Percentiles rank a stretch among this genome's conserved stretches.
These are phyloP conservation scores for Anneissia japonica DNA, from an alignment of 35 echinoderm and acorn worm species.

Conservation along the genomic window DNA sequence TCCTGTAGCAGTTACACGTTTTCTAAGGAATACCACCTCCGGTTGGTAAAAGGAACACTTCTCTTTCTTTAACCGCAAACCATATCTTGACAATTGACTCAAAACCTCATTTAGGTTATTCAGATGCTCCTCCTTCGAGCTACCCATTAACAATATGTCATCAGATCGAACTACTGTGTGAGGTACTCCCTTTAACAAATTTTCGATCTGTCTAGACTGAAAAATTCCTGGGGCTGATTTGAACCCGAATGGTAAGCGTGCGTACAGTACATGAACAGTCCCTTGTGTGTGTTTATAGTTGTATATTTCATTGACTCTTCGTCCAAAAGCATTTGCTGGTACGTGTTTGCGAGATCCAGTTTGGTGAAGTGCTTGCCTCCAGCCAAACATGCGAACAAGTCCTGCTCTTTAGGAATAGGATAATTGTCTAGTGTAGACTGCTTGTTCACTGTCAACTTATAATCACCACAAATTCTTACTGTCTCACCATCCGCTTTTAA, in stretches of 20 bases:
- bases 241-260: constrained; percentile 44
- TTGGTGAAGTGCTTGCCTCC: constrained; percentile 22
- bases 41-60: constrained; percentile 35
- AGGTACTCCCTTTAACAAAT: constrained; percentile 13
- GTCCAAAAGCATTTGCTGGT: constrained; percentile 22
- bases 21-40: constrained; percentile 25
- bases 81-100: constrained; percentile 1
- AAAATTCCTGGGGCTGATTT: constrained; percentile 34
- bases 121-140: constrained; percentile 21
- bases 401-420: constrained; percentile 45
- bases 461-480: constrained; percentile 54
- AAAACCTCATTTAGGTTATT: constrained; percentile 6
- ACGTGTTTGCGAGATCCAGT: constrained; percentile 25
- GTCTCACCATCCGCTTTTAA: constrained; percentile 21
- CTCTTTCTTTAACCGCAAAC: constrained; percentile 13
- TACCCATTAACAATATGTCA: constrained; percentile 45
- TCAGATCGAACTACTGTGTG: constrained; percentile 34
- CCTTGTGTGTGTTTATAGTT: constrained; percentile 37
- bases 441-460: constrained; percentile 34
- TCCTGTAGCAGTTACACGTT: constrained; percentile 7
- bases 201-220: constrained; percentile 35
- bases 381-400: constrained; percentile 27
- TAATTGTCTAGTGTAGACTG: constrained; percentile 24
- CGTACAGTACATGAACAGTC: constrained; percentile 51
- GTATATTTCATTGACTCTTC: constrained; percentile 31